A percentile compares a stretch with the other conserved stretches of the same genome.
These are phyloP conservation scores for Perizoma affinitatum DNA, from an alignment of 2,888 invertebrate genomes.

Conservation along the genomic window DNA sequence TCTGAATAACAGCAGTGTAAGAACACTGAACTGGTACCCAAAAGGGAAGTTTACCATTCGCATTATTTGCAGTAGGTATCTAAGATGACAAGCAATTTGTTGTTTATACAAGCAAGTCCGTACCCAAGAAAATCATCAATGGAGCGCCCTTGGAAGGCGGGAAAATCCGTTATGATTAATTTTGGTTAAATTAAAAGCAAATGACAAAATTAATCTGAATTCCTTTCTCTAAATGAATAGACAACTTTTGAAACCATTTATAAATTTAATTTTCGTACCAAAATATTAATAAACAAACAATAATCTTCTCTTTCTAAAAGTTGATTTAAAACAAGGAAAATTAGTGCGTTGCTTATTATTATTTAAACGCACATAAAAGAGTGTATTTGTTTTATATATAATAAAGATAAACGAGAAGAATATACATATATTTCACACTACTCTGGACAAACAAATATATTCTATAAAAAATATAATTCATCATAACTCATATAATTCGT, in stretches of 20 bases:
- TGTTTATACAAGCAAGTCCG: slow-evolving; percentile 17
- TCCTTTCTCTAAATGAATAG: slow-evolving; percentile 6
- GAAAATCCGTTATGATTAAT: slow-evolving; percentile 27
- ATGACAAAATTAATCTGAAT: slow-evolving; percentile 25
- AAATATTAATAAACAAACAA: too few species aligned
- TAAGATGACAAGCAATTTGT: slow-evolving; percentile 27
- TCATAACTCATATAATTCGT: too few species aligned
- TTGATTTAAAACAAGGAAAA: too few species aligned
- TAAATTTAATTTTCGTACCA: too few species aligned
- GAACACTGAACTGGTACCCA: slow-evolving; percentile 5
- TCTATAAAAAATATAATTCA: too few species aligned
- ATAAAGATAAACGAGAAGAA: too few species aligned
- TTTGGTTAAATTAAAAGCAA: slow-evolving; percentile 28
- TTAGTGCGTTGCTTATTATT: too few species aligned
- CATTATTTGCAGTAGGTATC: slow-evolving; percentile 10
- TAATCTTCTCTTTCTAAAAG: too few species aligned
- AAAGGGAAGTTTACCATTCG: neutral
- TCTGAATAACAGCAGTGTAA: neutral
- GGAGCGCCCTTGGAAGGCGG: slow-evolving; percentile 6
- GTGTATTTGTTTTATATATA: too few species aligned
- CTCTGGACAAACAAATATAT: too few species aligned
- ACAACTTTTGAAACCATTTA: neutral
- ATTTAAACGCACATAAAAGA: too few species aligned
- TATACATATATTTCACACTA: too few species aligned
- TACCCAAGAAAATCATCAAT: slow-evolving; percentile 25